Evolutionary conservation across 2,113 vertebrate species (phyloP).

Genomic region (Delphinus delphis): DNA sequence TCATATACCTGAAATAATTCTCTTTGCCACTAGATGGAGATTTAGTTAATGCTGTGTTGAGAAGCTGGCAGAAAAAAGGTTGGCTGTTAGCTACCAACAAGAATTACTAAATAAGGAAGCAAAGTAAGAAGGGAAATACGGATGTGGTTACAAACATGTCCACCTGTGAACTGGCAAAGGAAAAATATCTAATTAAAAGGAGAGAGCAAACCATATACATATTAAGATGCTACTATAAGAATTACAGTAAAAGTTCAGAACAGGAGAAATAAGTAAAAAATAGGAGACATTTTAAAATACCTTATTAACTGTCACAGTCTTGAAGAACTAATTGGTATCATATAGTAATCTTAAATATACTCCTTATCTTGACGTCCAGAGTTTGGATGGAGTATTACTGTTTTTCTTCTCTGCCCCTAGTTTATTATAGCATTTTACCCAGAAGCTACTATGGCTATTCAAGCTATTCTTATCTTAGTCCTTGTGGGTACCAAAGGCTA

Average conservation of each 20-base stretch:
- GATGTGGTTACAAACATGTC: background rate
- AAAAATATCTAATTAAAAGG: background rate
- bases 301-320: background rate
- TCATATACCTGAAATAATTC: background rate
- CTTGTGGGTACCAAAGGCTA: background rate
- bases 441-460: background rate
- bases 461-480: background rate
- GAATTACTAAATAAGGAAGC: background rate
- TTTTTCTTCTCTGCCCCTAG: background rate
- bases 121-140: constrained; percentile 5
- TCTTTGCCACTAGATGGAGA: background rate
- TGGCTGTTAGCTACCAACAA: background rate
- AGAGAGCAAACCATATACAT: background rate
- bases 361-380: background rate
- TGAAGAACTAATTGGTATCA: background rate
- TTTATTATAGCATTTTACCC: background rate
- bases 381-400: background rate
- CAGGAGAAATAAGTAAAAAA: background rate
- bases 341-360: background rate
- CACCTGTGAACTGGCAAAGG: background rate
- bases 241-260: background rate
- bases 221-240: constrained; percentile 14
- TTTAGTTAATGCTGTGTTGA: background rate
- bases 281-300: background rate
- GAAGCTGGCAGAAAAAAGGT: background rate